Evolutionary conservation across 2,113 vertebrate species (phyloP).

Genomic region (Cephalopterus ornatus): DNA sequence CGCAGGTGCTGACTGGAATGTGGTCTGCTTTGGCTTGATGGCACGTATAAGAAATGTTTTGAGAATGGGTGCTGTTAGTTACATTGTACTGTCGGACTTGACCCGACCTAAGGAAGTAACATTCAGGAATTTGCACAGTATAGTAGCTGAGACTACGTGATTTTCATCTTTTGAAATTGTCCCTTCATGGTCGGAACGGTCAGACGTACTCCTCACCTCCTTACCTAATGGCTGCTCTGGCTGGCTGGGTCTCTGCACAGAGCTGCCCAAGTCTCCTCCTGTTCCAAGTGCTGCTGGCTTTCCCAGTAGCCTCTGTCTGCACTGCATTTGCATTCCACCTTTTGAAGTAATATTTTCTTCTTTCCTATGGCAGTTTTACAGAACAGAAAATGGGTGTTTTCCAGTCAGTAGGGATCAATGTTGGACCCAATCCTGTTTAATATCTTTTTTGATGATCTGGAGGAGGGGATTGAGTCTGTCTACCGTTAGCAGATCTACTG

Average conservation of each 20-base stretch:
- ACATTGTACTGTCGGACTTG: not conserved
- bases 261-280: not conserved
- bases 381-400: not conserved
- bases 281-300: not conserved
- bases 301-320: not conserved
- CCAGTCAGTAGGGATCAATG: not conserved
- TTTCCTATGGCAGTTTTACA: not conserved
- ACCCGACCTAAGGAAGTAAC: not conserved
- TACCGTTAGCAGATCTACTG: not conserved
- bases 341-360: not conserved
- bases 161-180: not conserved
- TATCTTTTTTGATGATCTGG: not conserved
- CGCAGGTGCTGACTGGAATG: not conserved
- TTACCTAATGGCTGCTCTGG: not conserved
- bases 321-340: not conserved
- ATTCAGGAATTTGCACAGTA: not conserved
- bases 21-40: not conserved
- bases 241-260: not conserved
- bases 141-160: not conserved
- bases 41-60: not conserved
- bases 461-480: not conserved
- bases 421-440: not conserved
- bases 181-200: not conserved
- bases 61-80: not conserved
- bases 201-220: not conserved